Evolutionary conservation across 2,888 invertebrate species (phyloP), one percentile per base, ranked within the genome.

Genomic region (Eristalis intricaria): DNA sequence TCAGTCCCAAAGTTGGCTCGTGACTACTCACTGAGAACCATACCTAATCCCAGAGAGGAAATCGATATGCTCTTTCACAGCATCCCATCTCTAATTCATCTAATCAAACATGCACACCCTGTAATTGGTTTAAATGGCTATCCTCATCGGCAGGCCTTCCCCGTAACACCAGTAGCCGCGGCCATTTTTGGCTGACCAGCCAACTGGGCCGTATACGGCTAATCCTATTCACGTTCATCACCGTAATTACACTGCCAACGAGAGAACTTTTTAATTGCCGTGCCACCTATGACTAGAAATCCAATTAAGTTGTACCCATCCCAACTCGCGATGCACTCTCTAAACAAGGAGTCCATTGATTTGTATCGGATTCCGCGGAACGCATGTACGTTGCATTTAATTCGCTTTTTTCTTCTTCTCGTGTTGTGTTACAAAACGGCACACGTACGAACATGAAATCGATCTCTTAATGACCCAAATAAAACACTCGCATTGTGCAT

Each of bases 381-480:
- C 83, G 75, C 58, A 75, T 50, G 50, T 79, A 71, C 75, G 71
- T 74, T 73, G 15, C 68, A 10, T 32, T 61, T 32, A 69, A 60
- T 40, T 61, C 60, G 0, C 29, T 69, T 32, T n/a, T 2, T 66
- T 68, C 29, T 40, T 60, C 43, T 38, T 38, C 58, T 29, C 35
- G 15, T n/a, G 22, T 19, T 19, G 22, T n/a, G 50, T 26, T 63
- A 66, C 71, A 71, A 75, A 79, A 87, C 76, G 84, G 87, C 87
- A 87, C 87, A 86, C 82, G 83, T 70, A 79, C 50, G 61, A 87
- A 80, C 79, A 73, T 87, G 73, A 87, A 84, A 79, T 69, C 68
- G 35, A 84, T 84, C 84, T 87, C 64, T 43, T 84, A 87, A 87
- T 84, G 83, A 87, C 87, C 87, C 87, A 84, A 84, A 87, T 87